Conservation (phyloP, 1,140 invertebrate species). For the Drosophila santomea region DNA sequence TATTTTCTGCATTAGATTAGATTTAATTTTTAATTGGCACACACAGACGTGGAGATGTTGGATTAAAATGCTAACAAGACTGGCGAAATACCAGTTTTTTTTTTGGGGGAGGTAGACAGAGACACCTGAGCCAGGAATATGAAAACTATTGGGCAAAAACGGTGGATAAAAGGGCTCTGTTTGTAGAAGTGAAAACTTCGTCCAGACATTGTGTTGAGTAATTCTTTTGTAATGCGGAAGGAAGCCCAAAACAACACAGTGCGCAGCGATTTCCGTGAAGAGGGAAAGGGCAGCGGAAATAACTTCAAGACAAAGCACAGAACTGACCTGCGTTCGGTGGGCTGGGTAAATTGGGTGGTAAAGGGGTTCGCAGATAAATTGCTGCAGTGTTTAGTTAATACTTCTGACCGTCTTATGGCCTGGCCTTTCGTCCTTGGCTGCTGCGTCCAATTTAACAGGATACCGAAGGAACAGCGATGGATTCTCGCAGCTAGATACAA, state of each 20-base stretch:
- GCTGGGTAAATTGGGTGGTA: slow-evolving; percentile 16
- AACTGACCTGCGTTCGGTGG: slow-evolving; percentile 58
- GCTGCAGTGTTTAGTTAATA: slow-evolving; percentile 81
- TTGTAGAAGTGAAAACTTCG: slow-evolving; percentile 45
- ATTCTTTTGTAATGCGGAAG: slow-evolving; percentile 81
- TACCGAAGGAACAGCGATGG: slow-evolving; percentile 11
- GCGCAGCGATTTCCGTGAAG: slow-evolving; percentile 55
- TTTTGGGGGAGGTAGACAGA: slow-evolving; percentile 3
- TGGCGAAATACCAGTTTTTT: slow-evolving; percentile 22
- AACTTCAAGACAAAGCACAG: slow-evolving; percentile 73
- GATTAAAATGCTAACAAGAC: slow-evolving; percentile 27
- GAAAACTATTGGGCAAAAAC: neutral
- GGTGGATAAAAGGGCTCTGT: slow-evolving; percentile 10
- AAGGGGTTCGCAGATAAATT: slow-evolving; percentile 62
- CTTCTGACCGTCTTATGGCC: slow-evolving; percentile 47
- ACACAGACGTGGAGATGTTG: slow-evolving; percentile 9
- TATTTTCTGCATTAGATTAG: slow-evolving; percentile 11
- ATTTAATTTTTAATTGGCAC: slow-evolving; percentile 17
- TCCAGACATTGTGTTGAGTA: slow-evolving; percentile 77
- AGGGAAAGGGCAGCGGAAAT: slow-evolving; percentile 25
- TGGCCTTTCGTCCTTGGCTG: slow-evolving; percentile 17
- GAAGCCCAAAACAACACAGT: slow-evolving; percentile 73
- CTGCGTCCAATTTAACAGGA: slow-evolving; percentile 54
- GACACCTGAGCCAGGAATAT: slow-evolving; percentile 24
- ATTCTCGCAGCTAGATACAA: slow-evolving; percentile 35